Evolutionary conservation across 2,797 vertebrate genomes (phyloP).

Genomic region (Lutra lutra): DNA sequence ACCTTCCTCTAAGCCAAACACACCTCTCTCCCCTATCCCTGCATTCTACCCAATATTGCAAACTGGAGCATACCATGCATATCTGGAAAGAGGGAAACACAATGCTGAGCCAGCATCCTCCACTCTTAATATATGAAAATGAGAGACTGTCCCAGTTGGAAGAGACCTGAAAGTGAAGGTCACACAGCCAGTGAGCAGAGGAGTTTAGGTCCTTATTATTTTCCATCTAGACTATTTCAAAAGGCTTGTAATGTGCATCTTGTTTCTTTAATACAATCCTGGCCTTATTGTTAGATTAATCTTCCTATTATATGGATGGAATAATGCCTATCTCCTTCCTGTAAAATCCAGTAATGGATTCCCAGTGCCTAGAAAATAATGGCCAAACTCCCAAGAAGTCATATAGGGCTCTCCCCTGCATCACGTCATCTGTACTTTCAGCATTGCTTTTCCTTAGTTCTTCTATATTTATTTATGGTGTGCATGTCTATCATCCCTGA

Average conservation of each 20-base stretch:
- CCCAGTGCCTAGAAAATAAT: background rate
- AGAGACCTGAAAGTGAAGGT: background rate
- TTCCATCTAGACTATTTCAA: constrained; percentile 6
- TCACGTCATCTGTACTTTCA: background rate
- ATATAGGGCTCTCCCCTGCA: background rate
- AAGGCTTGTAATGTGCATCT: background rate
- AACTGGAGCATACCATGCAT: background rate
- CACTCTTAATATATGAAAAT: background rate
- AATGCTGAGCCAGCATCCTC: background rate
- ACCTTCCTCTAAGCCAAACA: background rate
- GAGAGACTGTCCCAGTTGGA: background rate
- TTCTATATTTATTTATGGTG: background rate
- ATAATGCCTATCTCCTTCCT: background rate
- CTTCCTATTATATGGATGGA: background rate
- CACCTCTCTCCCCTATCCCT: background rate
- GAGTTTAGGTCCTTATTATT: background rate
- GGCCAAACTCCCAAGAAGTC: background rate
- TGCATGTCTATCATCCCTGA: background rate
- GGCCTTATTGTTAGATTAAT: background rate
- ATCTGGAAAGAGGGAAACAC: background rate
- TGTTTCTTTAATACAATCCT: background rate
- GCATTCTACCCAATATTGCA: background rate
- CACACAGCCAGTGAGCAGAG: background rate
- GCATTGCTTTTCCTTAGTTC: background rate
- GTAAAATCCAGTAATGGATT: background rate